Evolutionary conservation across 2,797 vertebrate species (phyloP).

Genomic region (Fundulus diaphanus): DNA sequence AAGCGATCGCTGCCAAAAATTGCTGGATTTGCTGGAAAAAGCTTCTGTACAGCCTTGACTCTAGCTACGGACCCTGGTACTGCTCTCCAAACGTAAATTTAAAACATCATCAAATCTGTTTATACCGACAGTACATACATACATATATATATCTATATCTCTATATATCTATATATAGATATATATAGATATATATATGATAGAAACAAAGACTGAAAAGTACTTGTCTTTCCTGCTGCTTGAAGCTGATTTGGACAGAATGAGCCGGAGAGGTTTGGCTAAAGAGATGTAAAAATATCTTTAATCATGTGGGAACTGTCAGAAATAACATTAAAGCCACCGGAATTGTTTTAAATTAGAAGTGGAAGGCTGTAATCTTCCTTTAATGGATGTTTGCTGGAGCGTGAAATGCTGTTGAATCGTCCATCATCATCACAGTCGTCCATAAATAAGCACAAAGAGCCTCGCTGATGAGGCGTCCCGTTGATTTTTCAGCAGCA

Average conservation of each 20-base stretch:
- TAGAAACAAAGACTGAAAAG: slow-evolving; percentile 14
- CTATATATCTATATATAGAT: too few relatives aligned
- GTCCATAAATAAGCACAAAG: slow-evolving; percentile 38
- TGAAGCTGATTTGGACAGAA: slow-evolving; percentile 26
- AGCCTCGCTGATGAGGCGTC: slow-evolving; percentile 21
- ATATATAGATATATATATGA: too few relatives aligned
- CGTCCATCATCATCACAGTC: slow-evolving; percentile 23
- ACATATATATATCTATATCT: too few relatives aligned
- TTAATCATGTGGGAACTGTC: slow-evolving; percentile 41
- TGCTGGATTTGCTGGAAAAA: slow-evolving; percentile 2
- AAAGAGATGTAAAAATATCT: slow-evolving; percentile 55
- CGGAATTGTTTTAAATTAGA: slow-evolving; percentile 18
- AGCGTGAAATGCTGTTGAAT: slow-evolving; percentile 51
- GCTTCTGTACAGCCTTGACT: background rate
- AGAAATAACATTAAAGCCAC: slow-evolving; percentile 50
- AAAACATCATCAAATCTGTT: slow-evolving; percentile 4
- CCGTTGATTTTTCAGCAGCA: slow-evolving; percentile 31
- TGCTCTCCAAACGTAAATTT: slow-evolving; percentile 1
- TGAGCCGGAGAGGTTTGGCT: slow-evolving; percentile 28
- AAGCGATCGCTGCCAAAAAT: background rate
- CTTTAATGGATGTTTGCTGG: slow-evolving; percentile 45
- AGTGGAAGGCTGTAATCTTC: slow-evolving; percentile 39
- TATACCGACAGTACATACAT: slow-evolving; percentile 4
- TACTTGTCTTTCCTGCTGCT: slow-evolving; percentile 16
- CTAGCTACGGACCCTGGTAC: background rate